Evolutionary conservation across 2,797 vertebrate genomes (phyloP).

Genomic region (Luscinia luscinia): DNA sequence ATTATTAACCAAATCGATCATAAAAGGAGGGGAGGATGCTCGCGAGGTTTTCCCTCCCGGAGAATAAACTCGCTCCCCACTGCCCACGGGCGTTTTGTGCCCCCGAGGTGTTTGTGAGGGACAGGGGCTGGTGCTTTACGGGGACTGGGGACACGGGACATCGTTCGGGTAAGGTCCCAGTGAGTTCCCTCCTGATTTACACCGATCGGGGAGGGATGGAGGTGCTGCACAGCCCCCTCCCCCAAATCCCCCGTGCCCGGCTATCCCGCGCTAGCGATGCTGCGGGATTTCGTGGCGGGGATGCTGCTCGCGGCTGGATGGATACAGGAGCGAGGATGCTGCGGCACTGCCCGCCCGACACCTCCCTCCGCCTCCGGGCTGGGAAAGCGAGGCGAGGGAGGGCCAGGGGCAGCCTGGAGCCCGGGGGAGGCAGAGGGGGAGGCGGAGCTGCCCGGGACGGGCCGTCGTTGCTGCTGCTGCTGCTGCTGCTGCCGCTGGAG

Average conservation of each 20-base stretch:
- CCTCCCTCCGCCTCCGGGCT: conserved; percentile 34
- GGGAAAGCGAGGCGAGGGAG: conserved; percentile 23
- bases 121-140: background rate
- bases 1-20: background rate
- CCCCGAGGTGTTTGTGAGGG: background rate
- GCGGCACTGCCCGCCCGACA: background rate
- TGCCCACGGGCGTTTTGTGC: background rate
- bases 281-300: background rate
- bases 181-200: background rate
- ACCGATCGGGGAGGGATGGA: fast-evolving
- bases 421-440: conserved; percentile 22
- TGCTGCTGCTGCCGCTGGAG: conserved; percentile 73
- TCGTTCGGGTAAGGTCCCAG: fast-evolving
- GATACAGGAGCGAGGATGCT: background rate
- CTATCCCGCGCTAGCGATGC: too few species aligned
- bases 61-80: background rate
- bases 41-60: background rate
- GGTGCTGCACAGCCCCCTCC: background rate
- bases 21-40: background rate
- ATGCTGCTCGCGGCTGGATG: background rate
- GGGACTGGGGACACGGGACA: background rate
- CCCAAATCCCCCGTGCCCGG: background rate
- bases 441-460: conserved; percentile 69
- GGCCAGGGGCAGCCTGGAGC: conserved; percentile 56
- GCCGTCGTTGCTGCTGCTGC: conserved; percentile 54